Evolutionary conservation across 2,113 vertebrate genomes (phyloP), one percentile per base, ranked within the genome.

Genomic region (Aphyosemion australe): DNA sequence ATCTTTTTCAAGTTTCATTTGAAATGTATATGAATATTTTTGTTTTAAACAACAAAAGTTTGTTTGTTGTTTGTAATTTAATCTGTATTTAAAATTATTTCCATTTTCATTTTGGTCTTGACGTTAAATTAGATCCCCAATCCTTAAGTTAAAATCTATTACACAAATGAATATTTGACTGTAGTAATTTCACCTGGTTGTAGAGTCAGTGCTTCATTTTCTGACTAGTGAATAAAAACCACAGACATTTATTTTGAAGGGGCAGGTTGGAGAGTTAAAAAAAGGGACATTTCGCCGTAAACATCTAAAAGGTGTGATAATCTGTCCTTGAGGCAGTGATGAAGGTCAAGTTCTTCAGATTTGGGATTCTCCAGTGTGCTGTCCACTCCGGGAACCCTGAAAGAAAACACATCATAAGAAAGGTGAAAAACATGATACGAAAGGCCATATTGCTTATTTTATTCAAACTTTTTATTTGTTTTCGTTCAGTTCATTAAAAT

Each of bases 291-390:
- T 51, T 18, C 21, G 13, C 18, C 21, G 7, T 3, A 12, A 26
- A 47, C 5, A 42, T 21, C 13, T 18, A 45, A 14, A 48, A 56
- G 19, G 18, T 42, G 41, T 32, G 21, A 45, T n/a, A 14, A 16
- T 49, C 34, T 42, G 39, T 57, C 21, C 51, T 21, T 52, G 20
- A 52, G 47, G 39, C 16, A 4, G 6, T 26, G 1, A 20, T 9
- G 65, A 21, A 55, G 7, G 31, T 8, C 0, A 5, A 67, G 13
- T 1, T 34, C 58, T 69, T 90, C 84, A 92, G 57, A 87, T 88
- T 46, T 84, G 66, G 1, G 89, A 91, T 73, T 91, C 87, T 74
- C 82, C 78, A 1, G 91, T 92, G 68, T 76, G 64, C 18, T 75
- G 81, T 11, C 72, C 79, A 19, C 81, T 87, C 49, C 56, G 66